Base-by-base conservation (phyloP, 1,140 invertebrate genomes). In the Telenomus remus region DNA sequence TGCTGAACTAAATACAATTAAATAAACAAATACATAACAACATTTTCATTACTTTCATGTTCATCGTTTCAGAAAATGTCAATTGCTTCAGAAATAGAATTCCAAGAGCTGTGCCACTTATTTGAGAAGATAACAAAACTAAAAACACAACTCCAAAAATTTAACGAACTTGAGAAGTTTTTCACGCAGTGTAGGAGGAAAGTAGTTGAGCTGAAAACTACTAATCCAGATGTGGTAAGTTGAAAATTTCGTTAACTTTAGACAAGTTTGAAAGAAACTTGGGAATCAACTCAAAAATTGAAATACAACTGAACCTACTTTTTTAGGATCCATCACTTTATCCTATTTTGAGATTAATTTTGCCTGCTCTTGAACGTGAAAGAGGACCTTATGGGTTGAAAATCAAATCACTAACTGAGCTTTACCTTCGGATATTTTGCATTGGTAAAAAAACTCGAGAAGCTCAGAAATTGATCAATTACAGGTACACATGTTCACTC, bases 391-490 rank as follows among this genome's bases (percentile, higher is more conserved):
- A 93, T 82, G 91, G 92, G 5, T 83, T 95, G 15, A 92, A 93
- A 84, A 90, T 92, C 84, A 86, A 89, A 51, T 89, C 89, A 42
- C 87, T 96, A 37, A 91, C 91, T 13, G 89, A 89, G 69, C 85
- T 94, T 9, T 92, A 94, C 71, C 91, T 92, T 35, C 90, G 92
- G 49, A 90, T 94, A 50, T 86, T 95, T 43, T 91, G 91, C 76
- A 81, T 96, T 12, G 89, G 91, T 11, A 90, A 90, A 76, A 89
- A 91, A 53, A 92, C 92, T 55, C 71, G 82, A 42, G 92, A 94
- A 86, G 93, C 91, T n/a, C 80, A 89, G 54, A 90, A 90, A 48
- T 82, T 95, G 11, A 82, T 89, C 2, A 91, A 93, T 81, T 93
- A 91, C 71, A 87, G 71, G 84, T 83, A 79, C 51, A 37, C 55